Evolutionary conservation across 2,888 invertebrate species (phyloP).

Genomic region (Eristalis arbustorum): DNA sequence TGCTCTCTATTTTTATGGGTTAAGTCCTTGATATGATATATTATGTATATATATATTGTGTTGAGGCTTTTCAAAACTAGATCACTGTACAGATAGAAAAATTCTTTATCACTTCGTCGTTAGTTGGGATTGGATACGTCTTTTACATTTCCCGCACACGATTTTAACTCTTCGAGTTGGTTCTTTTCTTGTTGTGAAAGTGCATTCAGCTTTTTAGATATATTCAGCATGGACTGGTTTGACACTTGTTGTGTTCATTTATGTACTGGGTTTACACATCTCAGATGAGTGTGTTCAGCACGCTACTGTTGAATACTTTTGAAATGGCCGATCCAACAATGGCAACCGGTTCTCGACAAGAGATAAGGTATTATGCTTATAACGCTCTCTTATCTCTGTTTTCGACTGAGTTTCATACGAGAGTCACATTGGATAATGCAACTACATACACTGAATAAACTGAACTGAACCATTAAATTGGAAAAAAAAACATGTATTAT

Average conservation of each 20-base stretch:
- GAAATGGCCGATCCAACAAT: background rate
- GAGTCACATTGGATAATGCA: no score
- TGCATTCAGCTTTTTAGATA: slow-evolving; percentile 55
- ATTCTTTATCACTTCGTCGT: slow-evolving; percentile 34
- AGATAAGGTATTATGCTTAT: no score
- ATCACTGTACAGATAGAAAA: slow-evolving; percentile 19
- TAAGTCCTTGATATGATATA: background rate
- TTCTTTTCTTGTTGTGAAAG: slow-evolving; percentile 66
- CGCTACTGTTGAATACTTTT: background rate
- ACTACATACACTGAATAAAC: no score
- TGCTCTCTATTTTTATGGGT: background rate
- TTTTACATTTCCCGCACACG: slow-evolving; percentile 48
- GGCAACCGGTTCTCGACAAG: no score
- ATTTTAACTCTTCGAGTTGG: slow-evolving; percentile 63
- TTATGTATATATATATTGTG: background rate
- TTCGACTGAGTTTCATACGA: no score
- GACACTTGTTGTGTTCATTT: slow-evolving; percentile 57
- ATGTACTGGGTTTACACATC: background rate
- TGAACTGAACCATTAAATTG: no score
- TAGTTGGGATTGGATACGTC: slow-evolving; percentile 21
- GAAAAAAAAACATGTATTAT: no score
- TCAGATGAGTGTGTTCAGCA: slow-evolving; percentile 14
- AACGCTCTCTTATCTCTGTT: no score
- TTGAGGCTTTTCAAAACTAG: background rate
- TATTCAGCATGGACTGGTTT: slow-evolving; percentile 56